These are phyloP conservation scores for Oncorhynchus masou DNA, from an alignment of 2,113 vertebrate genomes.

Conservation along the genomic window DNA sequence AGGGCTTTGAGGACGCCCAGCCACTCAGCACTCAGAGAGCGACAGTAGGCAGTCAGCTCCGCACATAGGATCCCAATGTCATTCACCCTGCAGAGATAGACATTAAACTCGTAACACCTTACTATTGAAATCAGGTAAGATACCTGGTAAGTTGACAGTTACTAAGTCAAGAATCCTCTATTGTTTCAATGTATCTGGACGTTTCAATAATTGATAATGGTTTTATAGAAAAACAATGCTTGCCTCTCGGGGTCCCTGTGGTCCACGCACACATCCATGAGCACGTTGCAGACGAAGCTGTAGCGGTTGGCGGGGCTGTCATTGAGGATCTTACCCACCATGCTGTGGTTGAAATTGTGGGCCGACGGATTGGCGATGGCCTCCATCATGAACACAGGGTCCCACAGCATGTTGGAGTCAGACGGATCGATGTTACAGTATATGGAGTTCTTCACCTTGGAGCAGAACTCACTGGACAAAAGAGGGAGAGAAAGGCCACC, in stretches of 20 bases:
- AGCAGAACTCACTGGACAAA: slow-evolving; percentile 90
- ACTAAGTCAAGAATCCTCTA: no score
- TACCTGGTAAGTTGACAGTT: no score
- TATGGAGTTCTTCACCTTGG: slow-evolving; percentile 98
- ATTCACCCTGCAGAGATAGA: slow-evolving; percentile 83
- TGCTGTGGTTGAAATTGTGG: slow-evolving; percentile 93
- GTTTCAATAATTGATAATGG: no score
- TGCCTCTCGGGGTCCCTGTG: slow-evolving; percentile 96
- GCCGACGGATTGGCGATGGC: slow-evolving; percentile 94
- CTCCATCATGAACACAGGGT: slow-evolving; percentile 95
- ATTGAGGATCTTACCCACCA: slow-evolving; percentile 96
- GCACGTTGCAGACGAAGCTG: slow-evolving; percentile 97
- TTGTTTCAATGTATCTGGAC: no score
- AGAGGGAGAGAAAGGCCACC: no score
- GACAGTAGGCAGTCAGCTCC: slow-evolving; percentile 96
- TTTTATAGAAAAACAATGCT: slow-evolving; percentile 8
- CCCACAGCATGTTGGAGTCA: slow-evolving; percentile 98
- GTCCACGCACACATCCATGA: slow-evolving; percentile 97
- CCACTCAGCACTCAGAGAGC: slow-evolving; percentile 95
- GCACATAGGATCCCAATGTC: slow-evolving; percentile 98
- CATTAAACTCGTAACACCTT: no score
- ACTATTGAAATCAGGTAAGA: no score
- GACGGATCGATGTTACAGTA: slow-evolving; percentile 98
- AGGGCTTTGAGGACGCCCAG: slow-evolving; percentile 96
- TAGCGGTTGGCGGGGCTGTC: slow-evolving; percentile 97